Conservation (phyloP, 1,140 invertebrate species). For the Andricus grossulariae region DNA sequence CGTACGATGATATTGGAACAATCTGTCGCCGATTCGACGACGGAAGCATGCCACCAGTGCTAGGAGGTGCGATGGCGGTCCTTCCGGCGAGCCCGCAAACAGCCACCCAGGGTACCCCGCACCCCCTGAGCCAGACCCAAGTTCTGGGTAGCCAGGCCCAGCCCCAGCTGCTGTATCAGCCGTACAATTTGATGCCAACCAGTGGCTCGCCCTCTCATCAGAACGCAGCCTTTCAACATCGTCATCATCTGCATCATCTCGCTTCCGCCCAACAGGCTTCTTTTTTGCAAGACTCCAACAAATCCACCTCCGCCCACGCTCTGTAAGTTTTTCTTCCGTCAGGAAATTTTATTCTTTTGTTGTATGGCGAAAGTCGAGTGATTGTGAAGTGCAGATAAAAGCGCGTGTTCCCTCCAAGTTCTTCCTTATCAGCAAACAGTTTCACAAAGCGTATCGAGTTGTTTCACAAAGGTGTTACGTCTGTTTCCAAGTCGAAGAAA, state of each 20-base stretch:
- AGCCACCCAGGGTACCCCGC: slow-evolving; percentile 67
- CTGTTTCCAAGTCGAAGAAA: background rate
- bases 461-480: background rate
- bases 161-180: slow-evolving; percentile 68
- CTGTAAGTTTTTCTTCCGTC: slow-evolving; percentile 55
- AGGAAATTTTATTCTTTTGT: slow-evolving; percentile 4
- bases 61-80: slow-evolving; percentile 75
- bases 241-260: slow-evolving; percentile 53
- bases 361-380: background rate
- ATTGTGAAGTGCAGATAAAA: background rate
- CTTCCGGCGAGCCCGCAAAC: slow-evolving; percentile 75
- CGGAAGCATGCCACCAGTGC: slow-evolving; percentile 71
- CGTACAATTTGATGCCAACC: slow-evolving; percentile 68
- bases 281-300: slow-evolving; percentile 47
- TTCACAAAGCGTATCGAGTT: background rate
- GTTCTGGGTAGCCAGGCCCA: slow-evolving; percentile 54
- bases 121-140: slow-evolving; percentile 59
- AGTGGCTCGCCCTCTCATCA: slow-evolving; percentile 55
- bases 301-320: slow-evolving; percentile 45
- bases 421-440: background rate
- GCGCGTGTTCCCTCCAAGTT: background rate
- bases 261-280: slow-evolving; percentile 53
- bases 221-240: slow-evolving; percentile 45
- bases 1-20: slow-evolving; percentile 32
- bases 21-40: slow-evolving; percentile 31